Percentiles rank a stretch among this genome's conserved stretches.
phyloP scores from a whole-genome alignment of 1,140 invertebrate species.

The Cydia pomonella region DNA sequence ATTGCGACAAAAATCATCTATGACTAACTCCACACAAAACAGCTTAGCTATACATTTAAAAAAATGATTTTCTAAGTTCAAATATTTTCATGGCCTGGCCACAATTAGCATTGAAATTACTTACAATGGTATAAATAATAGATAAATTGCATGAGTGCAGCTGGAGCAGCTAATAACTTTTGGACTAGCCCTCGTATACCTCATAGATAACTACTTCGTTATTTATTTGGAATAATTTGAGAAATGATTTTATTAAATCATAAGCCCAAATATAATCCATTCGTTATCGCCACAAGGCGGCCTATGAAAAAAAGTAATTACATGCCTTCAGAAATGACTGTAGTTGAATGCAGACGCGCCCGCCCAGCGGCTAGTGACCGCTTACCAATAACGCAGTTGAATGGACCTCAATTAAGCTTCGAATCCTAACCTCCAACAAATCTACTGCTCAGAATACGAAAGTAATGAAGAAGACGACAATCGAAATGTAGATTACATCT shows the following conservation, averaged over 20 bases:
- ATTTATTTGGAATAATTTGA: too few relatives aligned
- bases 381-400: constrained; percentile 63
- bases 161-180: too few relatives aligned
- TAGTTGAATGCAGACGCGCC: constrained; percentile 46
- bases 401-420: constrained; percentile 64
- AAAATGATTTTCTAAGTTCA: too few relatives aligned
- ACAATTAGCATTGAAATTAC: too few relatives aligned
- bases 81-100: too few relatives aligned
- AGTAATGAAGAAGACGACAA: constrained; percentile 49
- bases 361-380: constrained; percentile 45
- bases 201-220: too few relatives aligned
- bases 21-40: too few relatives aligned
- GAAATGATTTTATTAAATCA: not conserved
- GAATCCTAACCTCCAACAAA: constrained; percentile 53
- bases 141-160: too few relatives aligned
- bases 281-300: constrained; percentile 18
- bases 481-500: constrained; percentile 53
- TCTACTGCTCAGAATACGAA: constrained; percentile 49
- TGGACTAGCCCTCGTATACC: too few relatives aligned
- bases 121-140: too few relatives aligned
- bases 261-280: not conserved
- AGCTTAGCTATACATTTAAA: too few relatives aligned
- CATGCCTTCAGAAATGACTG: constrained; percentile 35
- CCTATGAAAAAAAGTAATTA: constrained; percentile 42
- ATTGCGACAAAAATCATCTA: too few relatives aligned